Conservation (phyloP, 2,113 vertebrate genomes). For the Grallaria varia region DNA sequence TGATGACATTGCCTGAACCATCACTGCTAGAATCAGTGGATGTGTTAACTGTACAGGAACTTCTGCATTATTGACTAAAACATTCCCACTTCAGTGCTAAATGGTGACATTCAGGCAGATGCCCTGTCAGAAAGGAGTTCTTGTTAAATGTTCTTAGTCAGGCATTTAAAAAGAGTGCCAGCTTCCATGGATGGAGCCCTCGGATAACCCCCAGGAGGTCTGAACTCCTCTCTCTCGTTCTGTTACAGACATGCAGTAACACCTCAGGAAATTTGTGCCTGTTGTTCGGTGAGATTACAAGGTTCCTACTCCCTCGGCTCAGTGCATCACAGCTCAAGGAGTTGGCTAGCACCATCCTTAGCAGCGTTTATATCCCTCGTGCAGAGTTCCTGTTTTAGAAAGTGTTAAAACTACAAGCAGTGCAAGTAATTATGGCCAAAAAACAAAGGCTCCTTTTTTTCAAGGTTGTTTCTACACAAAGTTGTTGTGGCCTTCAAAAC, state of each 20-base stretch:
- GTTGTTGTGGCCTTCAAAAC: neutral
- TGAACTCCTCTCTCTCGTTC: neutral
- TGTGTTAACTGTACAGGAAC: rapidly evolving
- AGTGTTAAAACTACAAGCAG: neutral
- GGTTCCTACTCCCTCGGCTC: neutral
- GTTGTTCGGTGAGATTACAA: neutral
- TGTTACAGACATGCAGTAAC: neutral
- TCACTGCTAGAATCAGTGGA: neutral
- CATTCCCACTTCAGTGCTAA: neutral
- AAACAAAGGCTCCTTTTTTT: neutral
- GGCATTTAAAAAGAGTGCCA: neutral
- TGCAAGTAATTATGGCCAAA: neutral
- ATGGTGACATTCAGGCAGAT: neutral
- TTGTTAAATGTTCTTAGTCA: neutral
- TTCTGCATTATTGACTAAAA: neutral
- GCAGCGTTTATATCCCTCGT: neutral
- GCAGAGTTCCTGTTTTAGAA: neutral
- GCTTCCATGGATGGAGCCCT: neutral
- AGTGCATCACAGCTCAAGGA: neutral
- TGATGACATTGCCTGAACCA: neutral
- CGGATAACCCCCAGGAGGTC: rapidly evolving
- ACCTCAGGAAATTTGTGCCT: rapidly evolving
- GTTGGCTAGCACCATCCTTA: neutral
- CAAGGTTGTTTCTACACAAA: neutral
- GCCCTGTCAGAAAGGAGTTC: neutral